Evolutionary conservation across 2,888 invertebrate genomes (phyloP).

Genomic region (Palloptera scutellata): DNA sequence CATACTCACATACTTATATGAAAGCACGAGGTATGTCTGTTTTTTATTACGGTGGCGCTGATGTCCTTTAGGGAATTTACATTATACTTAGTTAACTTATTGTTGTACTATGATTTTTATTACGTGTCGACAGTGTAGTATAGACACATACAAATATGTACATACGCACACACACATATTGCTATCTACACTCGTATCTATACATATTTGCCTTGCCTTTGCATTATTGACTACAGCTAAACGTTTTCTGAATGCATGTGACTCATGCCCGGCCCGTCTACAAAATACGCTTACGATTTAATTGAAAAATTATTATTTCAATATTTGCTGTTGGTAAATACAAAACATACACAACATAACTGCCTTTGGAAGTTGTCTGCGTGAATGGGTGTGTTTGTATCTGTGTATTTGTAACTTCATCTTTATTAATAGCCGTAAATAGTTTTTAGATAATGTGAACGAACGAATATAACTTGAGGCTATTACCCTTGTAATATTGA

Average conservation of each 20-base stretch:
- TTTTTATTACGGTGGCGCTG: not conserved
- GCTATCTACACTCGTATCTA: not conserved
- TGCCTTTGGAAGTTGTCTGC: too few relatives aligned
- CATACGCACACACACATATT: not conserved
- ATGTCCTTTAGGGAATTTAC: not conserved
- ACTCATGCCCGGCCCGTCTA: slow-evolving; percentile 9
- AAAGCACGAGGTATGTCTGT: not conserved
- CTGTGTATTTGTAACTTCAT: too few relatives aligned
- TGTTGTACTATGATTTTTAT: slow-evolving; percentile 5
- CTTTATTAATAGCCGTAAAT: too few relatives aligned
- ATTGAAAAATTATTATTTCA: slow-evolving; percentile 51
- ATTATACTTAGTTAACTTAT: not conserved
- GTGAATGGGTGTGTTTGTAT: too few relatives aligned
- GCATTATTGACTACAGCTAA: not conserved
- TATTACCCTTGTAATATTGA: too few relatives aligned
- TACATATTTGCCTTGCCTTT: not conserved
- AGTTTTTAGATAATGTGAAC: too few relatives aligned
- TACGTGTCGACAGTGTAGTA: not conserved
- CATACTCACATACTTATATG: too few relatives aligned
- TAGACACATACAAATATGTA: not conserved
- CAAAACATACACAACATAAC: not conserved
- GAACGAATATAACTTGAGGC: too few relatives aligned
- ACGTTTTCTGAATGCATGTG: slow-evolving; percentile 6
- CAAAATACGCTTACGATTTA: slow-evolving; percentile 39
- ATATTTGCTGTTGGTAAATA: slow-evolving; percentile 41